These are phyloP conservation scores for Palythoa heliodiscus DNA, from an alignment of 92 coral and sea anemone species.

Conservation along the genomic window DNA sequence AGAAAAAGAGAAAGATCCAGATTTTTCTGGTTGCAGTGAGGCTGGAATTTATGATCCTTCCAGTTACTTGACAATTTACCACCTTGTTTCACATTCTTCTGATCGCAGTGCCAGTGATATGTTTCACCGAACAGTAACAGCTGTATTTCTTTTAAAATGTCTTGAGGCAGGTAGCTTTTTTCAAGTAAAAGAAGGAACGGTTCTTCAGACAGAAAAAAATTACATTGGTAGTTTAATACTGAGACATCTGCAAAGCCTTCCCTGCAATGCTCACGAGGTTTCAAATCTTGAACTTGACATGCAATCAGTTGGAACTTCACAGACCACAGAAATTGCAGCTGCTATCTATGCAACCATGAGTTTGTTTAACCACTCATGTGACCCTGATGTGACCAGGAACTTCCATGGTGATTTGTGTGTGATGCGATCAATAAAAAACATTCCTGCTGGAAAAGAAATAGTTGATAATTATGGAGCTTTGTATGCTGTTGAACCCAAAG, in stretches of 20 bases:
- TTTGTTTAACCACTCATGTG: conserved; percentile 93
- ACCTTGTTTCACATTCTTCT: conserved; percentile 83
- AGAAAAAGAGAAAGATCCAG: not conserved
- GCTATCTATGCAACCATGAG: conserved; percentile 93
- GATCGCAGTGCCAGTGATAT: conserved; percentile 80
- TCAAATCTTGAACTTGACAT: conserved; percentile 82
- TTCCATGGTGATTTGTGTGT: conserved; percentile 94
- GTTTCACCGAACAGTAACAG: conserved; percentile 83
- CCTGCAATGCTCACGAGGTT: conserved; percentile 97
- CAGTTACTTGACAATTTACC: conserved; percentile 77
- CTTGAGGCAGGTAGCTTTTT: conserved; percentile 70
- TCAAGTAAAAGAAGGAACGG: conserved; percentile 4
- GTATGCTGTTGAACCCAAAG: conserved; percentile 75
- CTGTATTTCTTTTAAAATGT: conserved; percentile 75
- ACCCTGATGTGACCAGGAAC: conserved; percentile 91
- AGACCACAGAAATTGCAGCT: conserved; percentile 88
- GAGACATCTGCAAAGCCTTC: conserved; percentile 87
- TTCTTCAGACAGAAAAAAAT: conserved; percentile 43
- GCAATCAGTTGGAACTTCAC: conserved; percentile 86
- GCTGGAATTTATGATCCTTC: conserved; percentile 69
- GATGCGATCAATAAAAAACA: conserved; percentile 79
- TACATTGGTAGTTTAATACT: conserved; percentile 80
- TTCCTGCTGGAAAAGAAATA: conserved; percentile 81
- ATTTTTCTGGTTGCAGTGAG: conserved; percentile 47
- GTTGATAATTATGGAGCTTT: conserved; percentile 95